phyloP scores from a whole-genome alignment of 2,888 invertebrate species.

The Napeogenes inachia region DNA sequence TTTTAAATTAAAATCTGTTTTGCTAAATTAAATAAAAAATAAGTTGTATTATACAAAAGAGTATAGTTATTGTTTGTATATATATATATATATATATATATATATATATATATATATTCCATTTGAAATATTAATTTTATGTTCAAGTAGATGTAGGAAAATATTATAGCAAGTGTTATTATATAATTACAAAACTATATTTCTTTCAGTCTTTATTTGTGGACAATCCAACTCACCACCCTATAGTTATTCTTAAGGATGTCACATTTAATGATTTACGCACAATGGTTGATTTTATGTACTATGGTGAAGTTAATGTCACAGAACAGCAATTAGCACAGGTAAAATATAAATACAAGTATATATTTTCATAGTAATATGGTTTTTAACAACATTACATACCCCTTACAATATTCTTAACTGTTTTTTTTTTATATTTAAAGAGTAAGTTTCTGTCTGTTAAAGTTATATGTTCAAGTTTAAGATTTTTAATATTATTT shows the following conservation, averaged over 20 bases:
- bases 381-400: too few species aligned
- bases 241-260: constrained; percentile 93
- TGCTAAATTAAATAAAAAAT: not conserved
- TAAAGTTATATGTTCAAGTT: too few species aligned
- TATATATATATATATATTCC: not conserved
- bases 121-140: too few species aligned
- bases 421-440: not conserved
- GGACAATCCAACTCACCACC: constrained; percentile 91
- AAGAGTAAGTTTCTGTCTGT: too few species aligned
- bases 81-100: too few species aligned
- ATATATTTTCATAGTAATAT: too few species aligned
- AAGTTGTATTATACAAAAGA: not conserved
- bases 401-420: not conserved
- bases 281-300: constrained; percentile 95
- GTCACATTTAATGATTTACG: constrained; percentile 90
- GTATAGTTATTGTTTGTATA: not conserved
- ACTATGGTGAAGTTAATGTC: constrained; percentile 94
- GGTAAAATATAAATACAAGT: constrained; percentile 46
- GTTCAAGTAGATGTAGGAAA: not conserved
- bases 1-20: constrained; percentile 5
- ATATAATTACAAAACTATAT: too few species aligned
- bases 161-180: not conserved
- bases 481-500: constrained; percentile 6
- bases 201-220: constrained; percentile 84
- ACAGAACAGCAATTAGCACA: constrained; percentile 91